These are phyloP conservation scores for Scophthalmus maximus DNA, from an alignment of 2,113 vertebrate species.

Conservation along the genomic window DNA sequence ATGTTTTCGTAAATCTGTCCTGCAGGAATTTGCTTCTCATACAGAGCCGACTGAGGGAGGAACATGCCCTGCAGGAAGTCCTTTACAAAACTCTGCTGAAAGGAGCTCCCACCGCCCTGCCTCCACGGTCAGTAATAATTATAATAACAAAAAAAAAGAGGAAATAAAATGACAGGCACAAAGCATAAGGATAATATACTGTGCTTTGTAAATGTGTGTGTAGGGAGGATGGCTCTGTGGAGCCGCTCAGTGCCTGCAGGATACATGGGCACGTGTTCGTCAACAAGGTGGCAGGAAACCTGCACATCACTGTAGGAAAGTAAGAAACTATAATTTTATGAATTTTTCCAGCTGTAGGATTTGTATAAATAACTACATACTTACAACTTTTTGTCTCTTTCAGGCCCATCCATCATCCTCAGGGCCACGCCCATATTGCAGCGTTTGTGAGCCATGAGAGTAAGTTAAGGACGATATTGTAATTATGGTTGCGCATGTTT, in stretches of 20 bases:
- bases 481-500: too few relatives aligned
- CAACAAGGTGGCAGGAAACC: conserved; percentile 98
- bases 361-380: too few relatives aligned
- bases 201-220: too few relatives aligned
- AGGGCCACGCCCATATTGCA: conserved; percentile 95
- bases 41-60: conserved; percentile 90
- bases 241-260: conserved; percentile 89
- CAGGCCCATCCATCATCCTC: conserved; percentile 96
- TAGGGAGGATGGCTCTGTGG: conserved; percentile 87
- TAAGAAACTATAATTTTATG: conserved; percentile 75
- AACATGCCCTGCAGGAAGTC: conserved; percentile 95
- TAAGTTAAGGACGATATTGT: conserved; percentile 75
- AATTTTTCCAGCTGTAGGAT: neutral
- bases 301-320: conserved; percentile 99
- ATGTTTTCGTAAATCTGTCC: neutral
- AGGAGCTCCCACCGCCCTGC: conserved; percentile 89
- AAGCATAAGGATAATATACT: too few relatives aligned
- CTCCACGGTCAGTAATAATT: conserved; percentile 90
- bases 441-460: conserved; percentile 97
- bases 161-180: too few relatives aligned
- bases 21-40: conserved; percentile 89
- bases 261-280: conserved; percentile 94
- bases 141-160: too few relatives aligned
- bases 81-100: conserved; percentile 95
- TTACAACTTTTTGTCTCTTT: conserved; percentile 21